A percentile compares a stretch with the other conserved stretches of the same genome.
Conservation (phyloP, 1,140 invertebrate species). For the Bombus consobrinus region DNA sequence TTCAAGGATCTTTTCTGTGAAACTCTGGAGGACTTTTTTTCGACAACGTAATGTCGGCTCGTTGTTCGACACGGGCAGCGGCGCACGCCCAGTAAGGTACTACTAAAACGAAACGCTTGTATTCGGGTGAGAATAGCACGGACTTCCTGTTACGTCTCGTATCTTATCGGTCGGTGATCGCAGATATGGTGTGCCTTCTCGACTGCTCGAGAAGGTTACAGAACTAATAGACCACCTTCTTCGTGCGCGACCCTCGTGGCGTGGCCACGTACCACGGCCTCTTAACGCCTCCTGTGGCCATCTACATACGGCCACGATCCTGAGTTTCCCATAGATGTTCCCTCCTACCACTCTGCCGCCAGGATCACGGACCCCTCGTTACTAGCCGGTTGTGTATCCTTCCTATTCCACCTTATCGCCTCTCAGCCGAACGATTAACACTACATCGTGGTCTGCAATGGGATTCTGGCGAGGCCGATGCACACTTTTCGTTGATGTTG, state of each 20-base stretch:
- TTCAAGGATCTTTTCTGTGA: not conserved
- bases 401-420: conserved; percentile 64
- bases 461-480: conserved; percentile 16
- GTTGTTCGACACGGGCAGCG: conserved; percentile 35
- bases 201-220: conserved; percentile 61
- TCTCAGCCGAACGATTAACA: conserved; percentile 55
- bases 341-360: conserved; percentile 46
- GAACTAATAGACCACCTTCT: conserved; percentile 76
- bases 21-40: not conserved
- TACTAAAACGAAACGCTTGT: conserved; percentile 74
- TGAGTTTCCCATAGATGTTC: conserved; percentile 70
- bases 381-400: conserved; percentile 58
- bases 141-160: conserved; percentile 65
- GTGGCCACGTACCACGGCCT: conserved; percentile 56
- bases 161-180: conserved; percentile 74
- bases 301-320: conserved; percentile 74
- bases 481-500: conserved; percentile 25
- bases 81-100: conserved; percentile 42
- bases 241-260: conserved; percentile 65
- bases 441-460: conserved; percentile 31
- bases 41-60: conserved; percentile 31
- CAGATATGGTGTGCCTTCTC: conserved; percentile 70
- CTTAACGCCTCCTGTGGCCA: conserved; percentile 71
- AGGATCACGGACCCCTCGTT: conserved; percentile 65
- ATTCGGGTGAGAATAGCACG: conserved; percentile 62